phyloP scores from a whole-genome alignment of 2,113 vertebrate genomes.

The Aleadryas rufinucha region DNA sequence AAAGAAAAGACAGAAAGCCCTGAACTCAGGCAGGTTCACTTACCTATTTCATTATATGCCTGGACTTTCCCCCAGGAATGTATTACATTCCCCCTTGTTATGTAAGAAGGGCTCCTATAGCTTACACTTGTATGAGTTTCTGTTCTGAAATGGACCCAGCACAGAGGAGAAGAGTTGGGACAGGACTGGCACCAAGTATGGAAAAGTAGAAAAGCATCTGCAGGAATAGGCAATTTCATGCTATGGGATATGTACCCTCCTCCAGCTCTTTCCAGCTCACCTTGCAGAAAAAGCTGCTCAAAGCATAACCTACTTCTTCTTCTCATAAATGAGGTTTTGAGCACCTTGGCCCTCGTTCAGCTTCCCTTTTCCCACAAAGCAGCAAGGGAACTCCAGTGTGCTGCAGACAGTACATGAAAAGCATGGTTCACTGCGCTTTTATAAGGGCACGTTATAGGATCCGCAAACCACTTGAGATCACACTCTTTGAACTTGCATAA shows the following conservation, averaged over 20 bases:
- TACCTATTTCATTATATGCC: background rate
- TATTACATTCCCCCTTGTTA: background rate
- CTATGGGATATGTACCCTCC: background rate
- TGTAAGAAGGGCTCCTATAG: background rate
- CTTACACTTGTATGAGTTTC: background rate
- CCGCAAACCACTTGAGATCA: background rate
- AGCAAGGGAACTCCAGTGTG: background rate
- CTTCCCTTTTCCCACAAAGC: background rate
- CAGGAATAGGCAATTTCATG: background rate
- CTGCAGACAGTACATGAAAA: background rate
- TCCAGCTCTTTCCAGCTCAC: background rate
- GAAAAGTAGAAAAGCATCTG: background rate
- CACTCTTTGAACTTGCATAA: background rate
- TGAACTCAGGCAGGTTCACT: background rate
- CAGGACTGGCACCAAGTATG: background rate
- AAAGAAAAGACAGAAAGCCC: background rate
- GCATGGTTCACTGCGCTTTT: background rate
- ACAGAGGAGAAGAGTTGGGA: background rate
- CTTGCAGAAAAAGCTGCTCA: background rate
- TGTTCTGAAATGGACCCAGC: background rate
- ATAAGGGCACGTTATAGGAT: background rate
- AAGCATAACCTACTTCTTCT: background rate
- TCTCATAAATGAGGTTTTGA: background rate
- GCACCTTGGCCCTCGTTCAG: fast-evolving
- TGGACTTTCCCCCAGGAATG: background rate